A percentile compares a stretch with the other conserved stretches of the same genome.
These are phyloP conservation scores for Lepidocyrtinus sp. DNA, from an alignment of 2,888 invertebrate species.

Conservation along the genomic window DNA sequence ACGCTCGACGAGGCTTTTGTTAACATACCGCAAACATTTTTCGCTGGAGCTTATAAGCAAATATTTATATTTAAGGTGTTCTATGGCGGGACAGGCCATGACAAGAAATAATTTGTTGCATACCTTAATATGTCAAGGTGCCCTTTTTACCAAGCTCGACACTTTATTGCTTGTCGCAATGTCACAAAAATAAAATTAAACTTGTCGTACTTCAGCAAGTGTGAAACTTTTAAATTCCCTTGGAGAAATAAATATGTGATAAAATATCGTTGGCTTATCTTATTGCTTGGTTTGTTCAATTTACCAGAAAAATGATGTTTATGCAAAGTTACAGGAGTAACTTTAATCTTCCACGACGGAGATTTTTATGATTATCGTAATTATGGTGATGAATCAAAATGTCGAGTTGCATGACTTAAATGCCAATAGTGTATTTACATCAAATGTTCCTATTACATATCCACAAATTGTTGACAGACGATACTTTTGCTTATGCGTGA, in stretches of 20 bases:
- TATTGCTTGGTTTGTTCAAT: too few relatives aligned
- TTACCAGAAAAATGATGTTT: too few relatives aligned
- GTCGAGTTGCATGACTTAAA: too few relatives aligned
- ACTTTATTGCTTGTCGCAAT: slow-evolving; percentile 37
- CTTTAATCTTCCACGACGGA: slow-evolving; percentile 10
- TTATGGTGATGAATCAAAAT: too few relatives aligned
- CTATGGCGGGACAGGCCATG: background rate
- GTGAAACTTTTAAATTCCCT: background rate
- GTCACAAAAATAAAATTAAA: slow-evolving; percentile 47
- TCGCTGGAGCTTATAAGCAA: too few relatives aligned
- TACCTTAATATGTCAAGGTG: background rate
- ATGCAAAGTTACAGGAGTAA: too few relatives aligned
- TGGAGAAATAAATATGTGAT: background rate
- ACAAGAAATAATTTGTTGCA: background rate
- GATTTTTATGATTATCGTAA: background rate
- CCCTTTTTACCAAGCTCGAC: background rate
- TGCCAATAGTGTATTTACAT: too few relatives aligned
- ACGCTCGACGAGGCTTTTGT: background rate
- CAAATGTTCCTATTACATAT: too few relatives aligned
- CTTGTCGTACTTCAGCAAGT: background rate
- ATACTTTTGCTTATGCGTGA: too few relatives aligned
- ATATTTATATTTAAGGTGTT: background rate
- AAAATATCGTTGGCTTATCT: background rate
- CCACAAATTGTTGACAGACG: too few relatives aligned
- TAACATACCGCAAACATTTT: background rate